Evolutionary conservation across 2,888 invertebrate species (phyloP), one percentile per base, ranked within the genome.

Genomic region (Petrophora chlorosata): DNA sequence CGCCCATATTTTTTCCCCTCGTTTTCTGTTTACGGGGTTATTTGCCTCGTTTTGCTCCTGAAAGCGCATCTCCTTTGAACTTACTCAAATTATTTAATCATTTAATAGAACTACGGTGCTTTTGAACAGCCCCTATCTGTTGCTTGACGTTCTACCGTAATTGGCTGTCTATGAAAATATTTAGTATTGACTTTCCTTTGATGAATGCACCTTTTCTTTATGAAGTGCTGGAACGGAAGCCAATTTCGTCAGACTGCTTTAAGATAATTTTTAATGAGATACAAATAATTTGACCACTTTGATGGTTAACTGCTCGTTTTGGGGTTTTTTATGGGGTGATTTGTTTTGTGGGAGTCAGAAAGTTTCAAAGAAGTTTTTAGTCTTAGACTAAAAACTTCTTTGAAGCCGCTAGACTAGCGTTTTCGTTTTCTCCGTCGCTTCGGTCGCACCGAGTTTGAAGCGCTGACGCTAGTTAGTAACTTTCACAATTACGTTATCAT

Each of bases 61-160:
- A 80, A 86, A 83, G 85, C 82, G 82, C 85, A 86, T 87, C 83
- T 82, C 80, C 85, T 89, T 89, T 89, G 87, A 89, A 86, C 80
- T 85, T 72, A 70, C 70, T 73, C 81, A 83, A 84, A 87, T 86
- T 88, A 88, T 88, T 87, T 86, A 89, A 88, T 86, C 82, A 79
- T 86, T 84, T 88, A 87, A 89, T 86, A 85, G 83, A 88, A 89
- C 87, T 83, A 88, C 82, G 73, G 72, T 73, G 68, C 73, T 76
- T 67, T 70, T 67, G 67, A 74, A 73, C 71, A 50, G 59, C 69
- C 58, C 81, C 82, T 82, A 83, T 85, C 83, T 79, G 73, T 80
- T 76, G 75, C 75, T 70, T 39, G 33, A 23, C 67, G 73, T 71
- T 63, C 61, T 64, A 71, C 75, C 73, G 68, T 87, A 85, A 87